Evolutionary conservation across 2,113 vertebrate genomes (phyloP).

Genomic region (Urocitellus parryii): DNA sequence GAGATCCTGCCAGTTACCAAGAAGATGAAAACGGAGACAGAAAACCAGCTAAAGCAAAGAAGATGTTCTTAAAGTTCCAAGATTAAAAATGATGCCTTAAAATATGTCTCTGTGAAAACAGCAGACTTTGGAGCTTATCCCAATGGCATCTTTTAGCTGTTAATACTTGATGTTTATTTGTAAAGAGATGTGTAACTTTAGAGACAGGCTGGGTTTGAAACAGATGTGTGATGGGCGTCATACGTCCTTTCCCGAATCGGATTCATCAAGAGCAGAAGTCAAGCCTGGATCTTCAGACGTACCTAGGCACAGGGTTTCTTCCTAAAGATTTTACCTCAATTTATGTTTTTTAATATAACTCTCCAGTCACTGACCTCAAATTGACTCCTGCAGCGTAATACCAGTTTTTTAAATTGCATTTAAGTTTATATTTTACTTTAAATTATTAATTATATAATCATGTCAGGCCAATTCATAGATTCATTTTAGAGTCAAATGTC

Average conservation of each 20-base stretch:
- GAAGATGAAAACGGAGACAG: too few species aligned
- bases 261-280: conserved; percentile 10
- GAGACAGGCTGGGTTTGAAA: conserved; percentile 73
- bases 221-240: conserved; percentile 80
- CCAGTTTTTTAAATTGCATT: too few species aligned
- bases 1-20: conserved; percentile 81
- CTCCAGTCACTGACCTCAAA: too few species aligned
- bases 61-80: too few species aligned
- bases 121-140: neutral
- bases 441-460: too few species aligned
- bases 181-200: conserved; percentile 68
- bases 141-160: conserved; percentile 11
- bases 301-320: neutral
- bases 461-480: too few species aligned
- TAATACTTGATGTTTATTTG: conserved; percentile 44
- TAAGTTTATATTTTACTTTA: too few species aligned
- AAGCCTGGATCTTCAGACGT: conserved; percentile 28
- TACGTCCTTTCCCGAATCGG: conserved; percentile 82
- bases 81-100: too few species aligned
- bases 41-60: too few species aligned
- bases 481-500: too few species aligned
- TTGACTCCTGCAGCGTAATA: too few species aligned
- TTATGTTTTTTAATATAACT: too few species aligned
- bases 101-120: neutral
- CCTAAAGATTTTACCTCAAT: conserved; percentile 14